Percentiles rank a stretch among this genome's conserved stretches.
These are phyloP conservation scores for Chloroclystis v-ata DNA, from an alignment of 2,888 invertebrate genomes.

Conservation along the genomic window DNA sequence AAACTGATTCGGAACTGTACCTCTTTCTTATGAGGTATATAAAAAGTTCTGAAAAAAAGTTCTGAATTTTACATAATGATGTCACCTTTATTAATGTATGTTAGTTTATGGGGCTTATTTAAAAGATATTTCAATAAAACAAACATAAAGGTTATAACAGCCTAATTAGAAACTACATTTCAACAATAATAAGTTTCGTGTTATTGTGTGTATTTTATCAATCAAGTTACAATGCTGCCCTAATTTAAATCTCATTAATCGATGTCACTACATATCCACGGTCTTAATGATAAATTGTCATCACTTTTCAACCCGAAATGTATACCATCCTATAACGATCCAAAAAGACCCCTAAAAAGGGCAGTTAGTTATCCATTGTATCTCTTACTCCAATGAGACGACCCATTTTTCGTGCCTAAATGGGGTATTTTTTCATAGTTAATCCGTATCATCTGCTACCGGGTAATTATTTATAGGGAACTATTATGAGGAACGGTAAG, in stretches of 20 bases:
- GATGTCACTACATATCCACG: not conserved
- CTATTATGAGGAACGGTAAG: slow-evolving; percentile 57
- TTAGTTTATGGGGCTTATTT: no score
- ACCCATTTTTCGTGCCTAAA: slow-evolving; percentile 42
- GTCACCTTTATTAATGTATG: no score
- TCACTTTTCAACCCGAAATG: slow-evolving; percentile 7
- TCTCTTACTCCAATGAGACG: slow-evolving; percentile 37
- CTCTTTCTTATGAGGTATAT: no score
- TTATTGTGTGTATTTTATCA: no score
- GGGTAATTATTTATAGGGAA: slow-evolving; percentile 75
- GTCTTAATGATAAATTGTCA: not conserved
- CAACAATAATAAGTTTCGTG: no score
- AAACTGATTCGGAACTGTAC: no score
- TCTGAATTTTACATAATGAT: no score
- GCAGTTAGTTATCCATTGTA: slow-evolving; percentile 25
- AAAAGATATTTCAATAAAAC: no score
- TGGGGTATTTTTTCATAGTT: slow-evolving; percentile 32
- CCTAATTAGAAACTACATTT: no score
- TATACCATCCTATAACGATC: slow-evolving; percentile 26
- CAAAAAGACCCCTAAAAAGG: slow-evolving; percentile 27
- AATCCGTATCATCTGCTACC: slow-evolving; percentile 77
- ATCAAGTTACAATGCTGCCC: no score
- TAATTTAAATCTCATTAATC: not conserved
- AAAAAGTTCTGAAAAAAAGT: no score
- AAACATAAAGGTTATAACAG: no score